Conservation (phyloP, 2,113 vertebrate species). For the Sturnira hondurensis region DNA sequence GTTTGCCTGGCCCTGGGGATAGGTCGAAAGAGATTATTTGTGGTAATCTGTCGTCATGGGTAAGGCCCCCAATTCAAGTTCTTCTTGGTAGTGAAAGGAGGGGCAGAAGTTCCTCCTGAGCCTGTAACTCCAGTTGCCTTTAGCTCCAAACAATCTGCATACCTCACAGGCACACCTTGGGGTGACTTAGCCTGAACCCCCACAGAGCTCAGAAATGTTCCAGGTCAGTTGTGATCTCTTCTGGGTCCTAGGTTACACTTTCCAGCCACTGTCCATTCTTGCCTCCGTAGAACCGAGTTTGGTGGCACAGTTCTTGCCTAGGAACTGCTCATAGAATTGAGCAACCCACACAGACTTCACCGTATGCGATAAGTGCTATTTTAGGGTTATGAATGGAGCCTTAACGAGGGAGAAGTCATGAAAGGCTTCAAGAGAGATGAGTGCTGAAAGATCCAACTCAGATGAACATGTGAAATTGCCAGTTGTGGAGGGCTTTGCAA, state of each 20-base stretch:
- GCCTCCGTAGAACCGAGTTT: not conserved
- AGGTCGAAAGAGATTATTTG: not conserved
- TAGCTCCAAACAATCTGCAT: not conserved
- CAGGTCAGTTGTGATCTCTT: not conserved
- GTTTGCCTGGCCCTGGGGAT: not conserved
- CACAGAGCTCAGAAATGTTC: not conserved
- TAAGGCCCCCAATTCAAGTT: not conserved
- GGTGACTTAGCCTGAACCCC: not conserved
- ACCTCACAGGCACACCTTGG: not conserved
- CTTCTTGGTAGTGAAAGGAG: not conserved
- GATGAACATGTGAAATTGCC: accelerated
- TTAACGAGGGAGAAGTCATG: not conserved
- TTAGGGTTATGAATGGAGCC: not conserved
- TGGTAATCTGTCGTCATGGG: not conserved
- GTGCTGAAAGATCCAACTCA: not conserved
- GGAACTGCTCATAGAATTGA: not conserved
- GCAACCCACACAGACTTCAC: not conserved
- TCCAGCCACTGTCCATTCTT: not conserved
- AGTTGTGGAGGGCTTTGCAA: not conserved
- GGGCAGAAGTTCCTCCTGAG: not conserved
- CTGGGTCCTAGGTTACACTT: not conserved
- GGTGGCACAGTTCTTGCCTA: not conserved
- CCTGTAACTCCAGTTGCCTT: not conserved
- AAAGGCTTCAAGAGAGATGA: not conserved
- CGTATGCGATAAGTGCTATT: not conserved